Evolutionary conservation across 2,113 vertebrate species (phyloP).

Genomic region (Irena cyanogastra): DNA sequence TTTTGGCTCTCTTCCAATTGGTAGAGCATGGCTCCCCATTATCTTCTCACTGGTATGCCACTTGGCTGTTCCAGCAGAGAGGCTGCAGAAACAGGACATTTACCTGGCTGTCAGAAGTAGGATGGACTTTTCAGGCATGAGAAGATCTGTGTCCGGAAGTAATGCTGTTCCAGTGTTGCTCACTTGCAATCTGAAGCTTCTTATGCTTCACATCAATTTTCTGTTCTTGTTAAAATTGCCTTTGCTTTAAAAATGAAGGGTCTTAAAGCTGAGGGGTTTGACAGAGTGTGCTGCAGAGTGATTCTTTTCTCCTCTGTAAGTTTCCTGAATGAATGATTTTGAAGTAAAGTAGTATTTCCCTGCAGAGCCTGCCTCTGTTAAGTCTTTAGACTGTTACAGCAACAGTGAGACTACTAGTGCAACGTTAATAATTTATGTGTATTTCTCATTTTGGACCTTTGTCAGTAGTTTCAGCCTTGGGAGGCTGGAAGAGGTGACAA

Average conservation of each 20-base stretch:
- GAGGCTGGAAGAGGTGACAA: constrained; percentile 4
- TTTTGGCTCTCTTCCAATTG: constrained; percentile 19
- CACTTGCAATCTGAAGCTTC: not conserved
- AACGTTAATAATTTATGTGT: constrained; percentile 23
- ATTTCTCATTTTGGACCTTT: constrained; percentile 33
- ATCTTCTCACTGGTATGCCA: not conserved
- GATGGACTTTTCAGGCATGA: constrained; percentile 1
- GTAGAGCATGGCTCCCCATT: not conserved
- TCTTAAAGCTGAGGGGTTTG: constrained; percentile 22
- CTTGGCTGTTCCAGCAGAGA: constrained; percentile 4
- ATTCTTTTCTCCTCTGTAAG: constrained; percentile 17
- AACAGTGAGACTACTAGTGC: not conserved
- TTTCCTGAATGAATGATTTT: constrained; percentile 49
- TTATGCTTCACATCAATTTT: not conserved
- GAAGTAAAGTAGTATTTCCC: constrained; percentile 18
- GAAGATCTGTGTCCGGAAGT: not conserved
- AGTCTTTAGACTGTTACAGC: constrained; percentile 12
- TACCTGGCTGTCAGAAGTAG: not conserved
- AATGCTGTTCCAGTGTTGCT: not conserved
- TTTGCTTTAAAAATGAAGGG: constrained; percentile 11
- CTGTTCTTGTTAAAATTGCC: constrained; percentile 17
- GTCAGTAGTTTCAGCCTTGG: constrained; percentile 31
- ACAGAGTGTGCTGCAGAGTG: not conserved
- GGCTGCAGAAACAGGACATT: not conserved
- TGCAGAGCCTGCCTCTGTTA: constrained; percentile 9